Conservation (phyloP, 1,140 invertebrate species). For the Dreissena polymorpha region DNA sequence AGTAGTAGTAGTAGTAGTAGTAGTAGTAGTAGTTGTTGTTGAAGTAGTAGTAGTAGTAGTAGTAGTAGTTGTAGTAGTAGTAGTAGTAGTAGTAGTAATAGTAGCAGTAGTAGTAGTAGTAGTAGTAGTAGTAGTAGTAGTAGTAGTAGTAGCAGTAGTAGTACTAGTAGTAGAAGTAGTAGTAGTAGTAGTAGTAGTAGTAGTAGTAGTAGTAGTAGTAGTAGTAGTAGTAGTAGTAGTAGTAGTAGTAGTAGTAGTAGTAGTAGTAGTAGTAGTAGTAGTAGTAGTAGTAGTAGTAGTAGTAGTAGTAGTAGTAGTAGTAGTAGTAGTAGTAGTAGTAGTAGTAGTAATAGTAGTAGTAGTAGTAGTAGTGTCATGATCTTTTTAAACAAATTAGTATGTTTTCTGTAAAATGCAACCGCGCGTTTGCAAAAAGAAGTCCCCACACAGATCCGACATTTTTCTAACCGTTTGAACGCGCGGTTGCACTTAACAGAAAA, state of each 20-base stretch:
- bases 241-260: not conserved
- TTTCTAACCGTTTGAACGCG: no score
- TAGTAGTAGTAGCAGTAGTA: not conserved
- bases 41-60: not conserved
- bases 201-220: not conserved
- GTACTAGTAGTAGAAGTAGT: not conserved
- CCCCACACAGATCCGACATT: no score
- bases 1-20: constrained; percentile 24
- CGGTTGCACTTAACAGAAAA: no score
- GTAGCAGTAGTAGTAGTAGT: not conserved
- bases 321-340: not conserved
- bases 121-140: not conserved
- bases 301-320: not conserved
- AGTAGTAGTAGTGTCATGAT: constrained; percentile 15
- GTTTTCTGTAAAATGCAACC: no score
- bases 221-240: not conserved
- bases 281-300: not conserved
- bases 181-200: not conserved
- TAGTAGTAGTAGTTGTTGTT: constrained; percentile 9
- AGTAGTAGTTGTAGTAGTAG: constrained; percentile 2
- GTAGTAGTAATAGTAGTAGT: constrained; percentile 16
- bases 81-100: not conserved
- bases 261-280: not conserved
- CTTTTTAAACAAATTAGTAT: not conserved
- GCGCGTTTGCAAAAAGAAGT: not conserved